phyloP scores from a whole-genome alignment of 2,113 vertebrate species.

The Micronycteris hirsuta region DNA sequence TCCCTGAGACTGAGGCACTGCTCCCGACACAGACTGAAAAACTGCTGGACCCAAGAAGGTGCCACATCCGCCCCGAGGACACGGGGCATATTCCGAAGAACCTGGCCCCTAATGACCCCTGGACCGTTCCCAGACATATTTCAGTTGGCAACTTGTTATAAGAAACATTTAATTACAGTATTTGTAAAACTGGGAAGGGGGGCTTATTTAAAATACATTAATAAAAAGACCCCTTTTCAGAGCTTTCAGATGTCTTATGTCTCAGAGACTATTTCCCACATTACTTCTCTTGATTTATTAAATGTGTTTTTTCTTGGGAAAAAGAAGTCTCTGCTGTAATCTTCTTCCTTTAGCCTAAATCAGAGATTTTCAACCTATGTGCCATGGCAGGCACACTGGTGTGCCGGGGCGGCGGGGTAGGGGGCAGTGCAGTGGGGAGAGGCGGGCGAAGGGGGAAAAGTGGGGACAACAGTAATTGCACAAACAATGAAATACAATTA shows the following conservation, averaged over 20 bases:
- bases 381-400: too few relatives aligned
- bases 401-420: too few relatives aligned
- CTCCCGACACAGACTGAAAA: neutral
- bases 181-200: neutral
- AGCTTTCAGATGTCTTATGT: neutral
- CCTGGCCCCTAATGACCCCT: neutral
- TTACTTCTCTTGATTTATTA: constrained; percentile 6
- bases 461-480: too few relatives aligned
- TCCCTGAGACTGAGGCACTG: neutral
- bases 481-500: too few relatives aligned
- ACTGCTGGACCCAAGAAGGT: neutral
- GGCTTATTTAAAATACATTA: neutral
- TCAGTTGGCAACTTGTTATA: neutral
- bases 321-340: neutral
- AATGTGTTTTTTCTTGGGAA: neutral
- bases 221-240: neutral
- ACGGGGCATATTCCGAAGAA: neutral
- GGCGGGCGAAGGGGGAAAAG: too few relatives aligned
- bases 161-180: constrained; percentile 1
- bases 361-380: neutral
- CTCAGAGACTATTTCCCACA: neutral
- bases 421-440: too few relatives aligned
- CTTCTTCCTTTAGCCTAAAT: neutral
- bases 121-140: neutral
- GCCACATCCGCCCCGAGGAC: neutral